A percentile compares a stretch with the other conserved stretches of the same genome.
These are phyloP conservation scores for Potamilus streckersoni DNA, from an alignment of 1,140 invertebrate species.

Conservation along the genomic window DNA sequence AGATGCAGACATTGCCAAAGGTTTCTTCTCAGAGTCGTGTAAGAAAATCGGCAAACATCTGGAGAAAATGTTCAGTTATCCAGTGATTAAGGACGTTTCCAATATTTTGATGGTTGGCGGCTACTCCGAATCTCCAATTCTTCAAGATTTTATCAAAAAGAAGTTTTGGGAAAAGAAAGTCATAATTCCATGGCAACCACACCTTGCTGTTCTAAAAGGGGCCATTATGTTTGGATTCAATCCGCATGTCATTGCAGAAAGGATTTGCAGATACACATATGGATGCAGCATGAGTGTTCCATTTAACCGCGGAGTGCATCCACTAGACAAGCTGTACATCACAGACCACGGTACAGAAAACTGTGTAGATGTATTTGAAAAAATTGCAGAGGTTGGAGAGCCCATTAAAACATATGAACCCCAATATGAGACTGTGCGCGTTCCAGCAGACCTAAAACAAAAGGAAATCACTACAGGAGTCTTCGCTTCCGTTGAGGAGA, in stretches of 20 bases:
- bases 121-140: conserved; percentile 28
- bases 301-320: conserved; percentile 7
- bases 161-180: conserved; percentile 9
- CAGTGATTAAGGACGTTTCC: not conserved
- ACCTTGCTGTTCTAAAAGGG: conserved; percentile 33
- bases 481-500: not conserved
- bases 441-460: not conserved
- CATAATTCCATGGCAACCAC: conserved; percentile 25
- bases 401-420: not conserved
- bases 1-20: not conserved
- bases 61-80: not conserved
- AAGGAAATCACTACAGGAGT: not conserved
- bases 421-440: no score
- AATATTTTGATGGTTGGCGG: conserved; percentile 34
- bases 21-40: conserved; percentile 9
- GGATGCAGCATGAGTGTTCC: not conserved
- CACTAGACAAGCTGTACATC: not conserved
- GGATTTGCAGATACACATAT: conserved; percentile 14
- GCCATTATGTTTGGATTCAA: conserved; percentile 33
- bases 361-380: conserved; percentile 23
- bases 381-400: conserved; percentile 14
- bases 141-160: conserved; percentile 18
- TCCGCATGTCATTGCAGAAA: conserved; percentile 4
- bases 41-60: conserved; percentile 2
- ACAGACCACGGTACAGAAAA: conserved; percentile 2